Conservation (phyloP, 2,888 invertebrate genomes). For the Lasioglossum villosulum region DNA sequence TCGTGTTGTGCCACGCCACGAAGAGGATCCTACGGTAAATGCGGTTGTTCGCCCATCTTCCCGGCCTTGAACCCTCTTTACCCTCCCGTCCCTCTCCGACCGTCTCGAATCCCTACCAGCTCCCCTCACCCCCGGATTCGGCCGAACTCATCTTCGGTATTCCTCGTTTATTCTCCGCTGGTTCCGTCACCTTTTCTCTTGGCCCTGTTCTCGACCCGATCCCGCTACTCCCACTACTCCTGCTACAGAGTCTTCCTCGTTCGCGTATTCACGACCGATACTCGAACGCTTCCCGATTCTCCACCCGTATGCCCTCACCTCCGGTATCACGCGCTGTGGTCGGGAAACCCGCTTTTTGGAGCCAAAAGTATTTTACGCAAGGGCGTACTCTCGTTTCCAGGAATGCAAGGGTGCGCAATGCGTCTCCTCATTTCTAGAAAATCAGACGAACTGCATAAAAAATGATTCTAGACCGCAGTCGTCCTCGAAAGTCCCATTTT, state of each 20-base stretch:
- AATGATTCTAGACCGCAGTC: too few species aligned
- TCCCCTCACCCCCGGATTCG: neutral
- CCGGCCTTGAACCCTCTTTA: slow-evolving; percentile 67
- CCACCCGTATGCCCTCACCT: neutral
- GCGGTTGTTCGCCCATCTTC: slow-evolving; percentile 42
- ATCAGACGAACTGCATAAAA: too few species aligned
- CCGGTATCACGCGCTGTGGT: too few species aligned
- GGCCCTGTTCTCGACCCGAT: neutral
- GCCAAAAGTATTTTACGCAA: too few species aligned
- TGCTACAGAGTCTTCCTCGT: neutral
- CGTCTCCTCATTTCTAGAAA: too few species aligned
- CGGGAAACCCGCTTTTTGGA: too few species aligned
- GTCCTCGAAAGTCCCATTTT: too few species aligned
- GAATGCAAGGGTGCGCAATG: too few species aligned
- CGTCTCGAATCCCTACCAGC: neutral
- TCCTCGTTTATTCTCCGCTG: neutral
- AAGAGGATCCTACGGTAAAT: slow-evolving; percentile 41
- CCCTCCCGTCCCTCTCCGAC: slow-evolving; percentile 10
- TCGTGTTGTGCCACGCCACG: neutral
- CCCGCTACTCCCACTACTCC: neutral
- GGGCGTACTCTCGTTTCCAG: too few species aligned
- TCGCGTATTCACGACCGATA: neutral
- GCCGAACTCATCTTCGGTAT: neutral
- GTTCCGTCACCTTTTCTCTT: neutral
- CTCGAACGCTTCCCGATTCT: slow-evolving; percentile 22